Base-by-base conservation (phyloP, 2,113 vertebrate genomes). In the Pleuronectes platessa region DNA sequence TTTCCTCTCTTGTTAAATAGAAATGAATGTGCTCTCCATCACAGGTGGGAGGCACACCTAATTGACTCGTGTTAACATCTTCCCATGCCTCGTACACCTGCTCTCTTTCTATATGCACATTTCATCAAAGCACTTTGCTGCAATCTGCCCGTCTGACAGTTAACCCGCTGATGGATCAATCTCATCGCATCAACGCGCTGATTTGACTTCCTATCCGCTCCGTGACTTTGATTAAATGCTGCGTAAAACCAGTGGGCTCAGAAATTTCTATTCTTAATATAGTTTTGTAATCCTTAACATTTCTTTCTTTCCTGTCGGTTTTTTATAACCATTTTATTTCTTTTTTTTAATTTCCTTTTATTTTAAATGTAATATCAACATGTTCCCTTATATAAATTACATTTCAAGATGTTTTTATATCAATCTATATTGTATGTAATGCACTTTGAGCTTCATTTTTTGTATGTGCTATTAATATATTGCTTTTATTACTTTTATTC, bases 1-100 rank as follows among this genome's bases (percentile, higher is more conserved):
- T 94, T 93, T 90, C 87, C 82, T 86, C 65, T 76, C 87, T 88
- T 92, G 93, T 91, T 94, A 94, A 93, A 87, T 90, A 91, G 88
- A 92, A 93, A 93, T 92, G 90, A 93, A 91, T 86, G 74, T 90
- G 90, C 88, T 85, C 88, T 88, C 85, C 80, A 90, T 91, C 93
- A 92, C 93, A 94, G 92, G 91, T 94, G 93, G 91, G 81, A 87
- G 84, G 84, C 82, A 61, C 68, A 83, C 79, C 88, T 93, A 90
- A 94, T 93, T 94, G 92, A 93, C 91, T 92, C 31, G 55, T 92
- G 92, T 93, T 92, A 89, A 91, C 90, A 88, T 90, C 86, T 82
- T 79, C 58, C 68, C 72, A 31, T 74, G 68, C 85, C 84, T 76
- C 64, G 84, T 90, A 88, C 93, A 93, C 93, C 93, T 94, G 93